Base-by-base conservation (phyloP, 2,113 vertebrate species). In the Leptosomus discolor region DNA sequence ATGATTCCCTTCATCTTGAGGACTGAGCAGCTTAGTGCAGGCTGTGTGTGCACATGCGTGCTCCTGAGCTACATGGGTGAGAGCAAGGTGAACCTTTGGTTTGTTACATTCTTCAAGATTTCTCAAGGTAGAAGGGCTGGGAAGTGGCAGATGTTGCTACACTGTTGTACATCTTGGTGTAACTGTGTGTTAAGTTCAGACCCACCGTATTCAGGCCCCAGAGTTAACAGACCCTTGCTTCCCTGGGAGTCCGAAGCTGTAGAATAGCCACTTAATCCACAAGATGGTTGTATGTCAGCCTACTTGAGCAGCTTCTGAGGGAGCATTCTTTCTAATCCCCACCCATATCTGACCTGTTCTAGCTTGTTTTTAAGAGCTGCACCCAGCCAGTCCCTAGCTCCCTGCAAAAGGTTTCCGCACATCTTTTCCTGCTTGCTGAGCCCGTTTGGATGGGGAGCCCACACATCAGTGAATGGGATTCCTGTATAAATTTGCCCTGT, bases 291-390 rank as follows among this genome's bases (percentile, higher is more conserved):
- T 61, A 48, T 88, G 94, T 92, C 63, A 70, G 46, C 36, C 43
- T 81, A 60, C 91, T 94, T 6, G 0, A n/a, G 70, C 58, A 82
- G 87, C 90, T 96, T 92, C 88, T 73, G 68, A 81, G 70, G 80
- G 80, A 92, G 80, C 91, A 95, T 97, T 97, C 94, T 90, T 95
- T 84, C 75, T 91, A 74, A 81, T 97, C 96, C 94, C 92, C 95
- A 92, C 97, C 89, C 92, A 78, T 88, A 85, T 34, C 77, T 94
- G 60, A 96, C 95, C 93, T 98, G 97, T 91, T 82, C 60, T 58
- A 92, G 85, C 93, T 97, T 57, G 85, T 87, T 95, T 94, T 77
- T 58, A 88, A 63, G 85, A 92, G 97, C 96, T 95, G 70, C 56
- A 4, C 92, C 78, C 91, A 89, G 64, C 91, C 81, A 77, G 91